phyloP scores from a whole-genome alignment of 2,113 vertebrate species.

The Bufo bufo region DNA sequence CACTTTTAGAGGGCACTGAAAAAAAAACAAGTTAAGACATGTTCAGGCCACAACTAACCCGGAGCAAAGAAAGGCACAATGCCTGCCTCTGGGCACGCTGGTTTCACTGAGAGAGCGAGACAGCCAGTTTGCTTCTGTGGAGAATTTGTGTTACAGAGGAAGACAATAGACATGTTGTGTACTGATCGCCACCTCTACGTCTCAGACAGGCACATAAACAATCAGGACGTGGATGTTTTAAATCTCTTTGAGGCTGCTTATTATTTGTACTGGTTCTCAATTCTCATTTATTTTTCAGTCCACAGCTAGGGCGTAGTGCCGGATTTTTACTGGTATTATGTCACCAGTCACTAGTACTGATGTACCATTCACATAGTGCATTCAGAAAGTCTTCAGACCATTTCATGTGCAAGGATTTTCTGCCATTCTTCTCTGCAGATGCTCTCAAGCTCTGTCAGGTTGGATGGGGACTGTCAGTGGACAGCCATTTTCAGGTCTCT shows the following conservation, averaged over 20 bases:
- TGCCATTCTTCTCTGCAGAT: too few species aligned
- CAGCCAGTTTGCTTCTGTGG: slow-evolving; percentile 4
- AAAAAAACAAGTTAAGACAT: slow-evolving; percentile 47
- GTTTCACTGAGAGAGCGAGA: neutral
- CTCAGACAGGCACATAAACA: slow-evolving; percentile 18
- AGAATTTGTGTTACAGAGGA: slow-evolving; percentile 12
- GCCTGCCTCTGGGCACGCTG: slow-evolving; percentile 20
- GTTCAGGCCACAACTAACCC: slow-evolving; percentile 24
- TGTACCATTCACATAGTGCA: neutral
- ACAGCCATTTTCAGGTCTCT: too few species aligned
- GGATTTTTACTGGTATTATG: neutral
- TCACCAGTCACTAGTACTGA: neutral
- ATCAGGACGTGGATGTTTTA: neutral
- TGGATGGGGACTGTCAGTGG: too few species aligned
- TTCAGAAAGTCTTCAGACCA: too few species aligned
- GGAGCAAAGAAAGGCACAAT: slow-evolving; percentile 19
- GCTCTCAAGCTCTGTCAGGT: too few species aligned
- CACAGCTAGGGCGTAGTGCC: neutral
- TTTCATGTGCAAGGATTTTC: too few species aligned
- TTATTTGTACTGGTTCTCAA: neutral
- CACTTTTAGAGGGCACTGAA: slow-evolving; percentile 12
- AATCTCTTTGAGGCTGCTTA: neutral
- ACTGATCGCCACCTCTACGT: neutral
- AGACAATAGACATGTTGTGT: slow-evolving; percentile 37
- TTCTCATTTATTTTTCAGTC: neutral